Evolutionary conservation across 2,888 invertebrate species (phyloP), one percentile per base, ranked within the genome.

Genomic region (Perdita meconis): DNA sequence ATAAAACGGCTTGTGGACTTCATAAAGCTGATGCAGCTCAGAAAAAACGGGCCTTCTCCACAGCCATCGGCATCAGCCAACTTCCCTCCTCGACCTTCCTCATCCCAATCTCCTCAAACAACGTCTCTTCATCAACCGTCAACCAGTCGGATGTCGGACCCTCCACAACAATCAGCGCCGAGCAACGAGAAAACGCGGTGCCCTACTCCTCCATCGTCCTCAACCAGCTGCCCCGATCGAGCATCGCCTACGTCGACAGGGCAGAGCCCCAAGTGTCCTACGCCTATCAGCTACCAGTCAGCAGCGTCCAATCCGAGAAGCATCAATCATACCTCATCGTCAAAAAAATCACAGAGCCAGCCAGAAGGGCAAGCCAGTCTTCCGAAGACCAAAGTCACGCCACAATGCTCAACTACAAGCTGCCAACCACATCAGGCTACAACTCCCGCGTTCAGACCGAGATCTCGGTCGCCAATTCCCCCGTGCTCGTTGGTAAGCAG

Each of bases 1-100:
- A 92, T 92, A 89, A 92, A 91, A 60, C 91, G 91, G 24, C 88
- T 92, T 68, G 88, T 90, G 89, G 92, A 91, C 79, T 92, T 92
- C 83, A 91, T 91, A 87, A 91, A 88, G 60, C 75, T 88, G 89
- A 91, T 91, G 85, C 92, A 92, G 72, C 86, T 81, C 51, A 83
- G 78, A 87, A 89, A 81, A 85, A 82, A 44, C 78, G 77, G 75
- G 64, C 87, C 85, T 78, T 87, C 86, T 51, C 87, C 81, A 70
- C 81, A 55, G 75, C 84, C 77, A 76, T 88, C 81, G 82, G 87
- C 79, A 82, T 91, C 89, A 83, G 86, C 65, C 88, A 91, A 81
- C 83, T 90, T 72, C 89, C 91, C 72, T 81, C 91, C 81, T 89
- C 92, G 61, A 89, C 91, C 83, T 89, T 90, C 86, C 90, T 92